phyloP scores from a whole-genome alignment of 2,888 invertebrate genomes.

The Epinotia brunnichana region DNA sequence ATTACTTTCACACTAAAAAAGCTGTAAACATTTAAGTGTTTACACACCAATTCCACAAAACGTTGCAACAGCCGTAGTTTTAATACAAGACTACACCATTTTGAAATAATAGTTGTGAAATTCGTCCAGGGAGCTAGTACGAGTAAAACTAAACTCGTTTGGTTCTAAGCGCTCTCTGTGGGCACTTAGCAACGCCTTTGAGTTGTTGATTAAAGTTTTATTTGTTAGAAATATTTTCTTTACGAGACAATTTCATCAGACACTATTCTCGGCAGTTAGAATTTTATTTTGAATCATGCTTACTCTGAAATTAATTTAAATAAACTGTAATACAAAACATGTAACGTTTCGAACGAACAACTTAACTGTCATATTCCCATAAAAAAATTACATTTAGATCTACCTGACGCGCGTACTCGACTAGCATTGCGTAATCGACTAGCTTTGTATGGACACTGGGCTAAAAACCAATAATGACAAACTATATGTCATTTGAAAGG shows the following conservation, averaged over 20 bases:
- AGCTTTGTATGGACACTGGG: too few relatives aligned
- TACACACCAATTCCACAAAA: conserved; percentile 4
- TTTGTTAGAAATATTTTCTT: conserved; percentile 1
- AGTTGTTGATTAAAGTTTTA: conserved; percentile 14
- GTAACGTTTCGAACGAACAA: too few relatives aligned
- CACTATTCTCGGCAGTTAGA: too few relatives aligned
- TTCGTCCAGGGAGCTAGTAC: conserved; percentile 11
- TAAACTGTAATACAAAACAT: too few relatives aligned
- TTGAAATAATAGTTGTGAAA: background rate
- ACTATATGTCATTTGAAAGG: too few relatives aligned
- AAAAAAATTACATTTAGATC: too few relatives aligned
- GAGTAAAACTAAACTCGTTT: conserved; percentile 18
- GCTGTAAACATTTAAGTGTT: conserved; percentile 18
- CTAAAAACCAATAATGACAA: too few relatives aligned
- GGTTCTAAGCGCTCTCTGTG: conserved; percentile 15
- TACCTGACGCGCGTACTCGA: too few relatives aligned
- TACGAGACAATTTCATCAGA: background rate
- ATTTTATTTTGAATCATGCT: too few relatives aligned
- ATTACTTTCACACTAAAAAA: conserved; percentile 23
- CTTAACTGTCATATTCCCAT: too few relatives aligned
- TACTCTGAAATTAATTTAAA: too few relatives aligned
- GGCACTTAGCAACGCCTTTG: conserved; percentile 1
- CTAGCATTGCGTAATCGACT: too few relatives aligned
- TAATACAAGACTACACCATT: background rate
- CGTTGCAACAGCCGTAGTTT: background rate